Conservation (phyloP, 1,140 invertebrate species). For the Micrasema longulum region DNA sequence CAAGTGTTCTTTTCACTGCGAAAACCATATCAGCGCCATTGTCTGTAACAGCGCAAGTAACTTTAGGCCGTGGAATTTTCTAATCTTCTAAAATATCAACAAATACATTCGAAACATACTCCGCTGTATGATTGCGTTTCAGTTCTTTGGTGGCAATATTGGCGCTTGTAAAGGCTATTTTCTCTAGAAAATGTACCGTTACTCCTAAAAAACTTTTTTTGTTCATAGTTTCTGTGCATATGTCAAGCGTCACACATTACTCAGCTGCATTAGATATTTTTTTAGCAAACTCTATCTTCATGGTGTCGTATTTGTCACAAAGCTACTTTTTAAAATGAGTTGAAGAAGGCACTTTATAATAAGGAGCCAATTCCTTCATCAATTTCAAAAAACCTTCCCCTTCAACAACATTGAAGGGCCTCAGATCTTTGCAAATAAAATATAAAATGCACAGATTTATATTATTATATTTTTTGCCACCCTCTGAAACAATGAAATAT, state of each 20-base stretch:
- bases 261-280: background rate
- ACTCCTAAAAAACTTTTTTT: constrained; percentile 20
- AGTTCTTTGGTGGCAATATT: background rate
- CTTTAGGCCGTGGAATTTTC: background rate
- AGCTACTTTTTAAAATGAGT: constrained; percentile 17
- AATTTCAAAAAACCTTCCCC: constrained; percentile 20
- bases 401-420: constrained; percentile 5
- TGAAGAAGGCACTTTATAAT: constrained; percentile 26
- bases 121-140: background rate
- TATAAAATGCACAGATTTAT: constrained; percentile 20
- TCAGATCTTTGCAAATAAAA: constrained; percentile 21
- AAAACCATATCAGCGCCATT: too few relatives aligned
- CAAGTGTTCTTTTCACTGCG: too few relatives aligned
- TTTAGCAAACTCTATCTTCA: background rate
- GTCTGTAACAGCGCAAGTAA: background rate
- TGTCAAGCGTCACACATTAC: constrained; percentile 9
- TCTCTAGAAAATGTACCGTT: constrained; percentile 13
- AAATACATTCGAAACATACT: background rate
- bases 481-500: constrained; percentile 3
- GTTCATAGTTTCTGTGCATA: constrained; percentile 16
- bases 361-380: constrained; percentile 14
- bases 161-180: background rate
- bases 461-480: constrained; percentile 17
- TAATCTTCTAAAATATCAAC: background rate
- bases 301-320: constrained; percentile 14